Percentiles rank a stretch among this genome's conserved stretches.
Evolutionary conservation across 2,888 invertebrate species (phyloP).

Genomic region (Dicranocentrus wangi): DNA sequence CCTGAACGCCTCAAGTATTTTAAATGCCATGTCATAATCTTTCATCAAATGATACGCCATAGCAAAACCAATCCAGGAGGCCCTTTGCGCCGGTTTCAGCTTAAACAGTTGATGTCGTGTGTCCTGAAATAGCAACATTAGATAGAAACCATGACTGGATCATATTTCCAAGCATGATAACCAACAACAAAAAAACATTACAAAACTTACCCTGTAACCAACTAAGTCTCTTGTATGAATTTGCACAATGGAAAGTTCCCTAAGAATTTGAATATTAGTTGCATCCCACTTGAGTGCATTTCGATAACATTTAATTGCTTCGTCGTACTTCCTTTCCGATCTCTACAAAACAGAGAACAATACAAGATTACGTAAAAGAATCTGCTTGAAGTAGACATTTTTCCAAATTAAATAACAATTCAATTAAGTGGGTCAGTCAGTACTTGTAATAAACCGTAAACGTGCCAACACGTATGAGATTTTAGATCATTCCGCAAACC

Average conservation of each 20-base stretch:
- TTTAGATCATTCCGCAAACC: conserved; percentile 96
- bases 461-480: conserved; percentile 99
- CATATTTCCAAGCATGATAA: too few species aligned
- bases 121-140: conserved; percentile 79
- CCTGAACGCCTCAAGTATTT: conserved; percentile 95
- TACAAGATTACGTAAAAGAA: too few species aligned
- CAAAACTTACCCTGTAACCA: conserved; percentile 84
- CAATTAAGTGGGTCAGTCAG: too few species aligned
- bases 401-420: too few species aligned
- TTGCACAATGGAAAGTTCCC: conserved; percentile 96
- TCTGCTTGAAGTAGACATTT: too few species aligned
- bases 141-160: too few species aligned
- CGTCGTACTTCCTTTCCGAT: conserved; percentile 99
- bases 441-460: conserved; percentile 87
- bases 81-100: conserved; percentile 95
- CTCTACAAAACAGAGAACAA: conserved; percentile 78
- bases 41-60: conserved; percentile 98
- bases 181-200: too few species aligned
- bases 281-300: conserved; percentile 99
- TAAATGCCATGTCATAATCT: conserved; percentile 97
- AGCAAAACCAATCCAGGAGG: conserved; percentile 99
- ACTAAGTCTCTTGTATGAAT: conserved; percentile 99
- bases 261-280: conserved; percentile 97
- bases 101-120: conserved; percentile 97
- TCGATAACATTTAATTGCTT: conserved; percentile 99